Conservation (phyloP, 2,888 invertebrate species). For the Chrysodeixis includens region DNA sequence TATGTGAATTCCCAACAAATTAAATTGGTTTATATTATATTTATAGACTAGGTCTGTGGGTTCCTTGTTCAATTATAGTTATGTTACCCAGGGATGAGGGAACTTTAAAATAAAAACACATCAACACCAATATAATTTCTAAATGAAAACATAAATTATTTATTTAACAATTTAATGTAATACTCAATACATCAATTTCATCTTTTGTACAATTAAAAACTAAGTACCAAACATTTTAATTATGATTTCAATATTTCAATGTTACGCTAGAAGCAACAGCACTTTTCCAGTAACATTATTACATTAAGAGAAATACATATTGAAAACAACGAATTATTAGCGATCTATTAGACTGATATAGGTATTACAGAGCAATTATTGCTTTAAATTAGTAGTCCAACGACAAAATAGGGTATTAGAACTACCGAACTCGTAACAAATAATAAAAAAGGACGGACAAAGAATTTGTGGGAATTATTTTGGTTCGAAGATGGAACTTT, state of each 20-base stretch:
- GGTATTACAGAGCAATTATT: conserved; percentile 15
- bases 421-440: background rate
- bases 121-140: conserved; percentile 11
- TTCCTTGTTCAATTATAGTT: too few species aligned
- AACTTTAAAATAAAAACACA: conserved; percentile 16
- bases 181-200: conserved; percentile 83
- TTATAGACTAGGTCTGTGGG: too few species aligned
- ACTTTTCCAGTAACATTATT: conserved; percentile 56
- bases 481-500: background rate
- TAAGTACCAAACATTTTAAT: conserved; percentile 79
- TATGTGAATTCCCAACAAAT: too few species aligned
- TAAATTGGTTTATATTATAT: too few species aligned
- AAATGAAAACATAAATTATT: conserved; percentile 59
- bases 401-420: conserved; percentile 33
- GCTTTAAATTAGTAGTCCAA: conserved; percentile 9
- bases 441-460: background rate
- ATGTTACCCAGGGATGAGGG: too few species aligned
- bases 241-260: conserved; percentile 70
- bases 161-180: conserved; percentile 83
- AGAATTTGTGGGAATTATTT: background rate
- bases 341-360: conserved; percentile 29
- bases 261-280: conserved; percentile 73
- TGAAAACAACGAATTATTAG: conserved; percentile 30
- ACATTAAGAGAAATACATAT: conserved; percentile 24
- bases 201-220: conserved; percentile 81